A percentile compares a stretch with the other conserved stretches of the same genome.
These are phyloP conservation scores for Hippoglossus hippoglossus DNA, from an alignment of 2,797 vertebrate genomes.

Conservation along the genomic window DNA sequence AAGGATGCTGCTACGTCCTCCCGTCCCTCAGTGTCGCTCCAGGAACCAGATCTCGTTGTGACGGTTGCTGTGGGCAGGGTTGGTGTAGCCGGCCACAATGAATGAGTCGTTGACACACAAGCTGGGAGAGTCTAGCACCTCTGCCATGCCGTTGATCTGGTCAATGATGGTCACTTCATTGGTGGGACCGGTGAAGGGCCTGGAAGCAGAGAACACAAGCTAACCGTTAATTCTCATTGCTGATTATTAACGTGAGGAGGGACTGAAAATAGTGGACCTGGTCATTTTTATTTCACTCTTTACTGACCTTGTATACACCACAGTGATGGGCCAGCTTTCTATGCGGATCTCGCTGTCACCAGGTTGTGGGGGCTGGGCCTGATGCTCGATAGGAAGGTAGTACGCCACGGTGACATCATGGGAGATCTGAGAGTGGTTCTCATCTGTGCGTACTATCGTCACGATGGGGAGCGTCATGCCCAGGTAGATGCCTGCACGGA, in stretches of 20 bases:
- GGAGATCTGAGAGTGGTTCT: conserved; percentile 73
- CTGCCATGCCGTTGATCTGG: conserved; percentile 85
- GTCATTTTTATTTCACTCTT: neutral
- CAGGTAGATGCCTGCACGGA: conserved; percentile 84
- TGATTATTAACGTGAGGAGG: neutral
- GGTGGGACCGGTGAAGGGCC: conserved; percentile 87
- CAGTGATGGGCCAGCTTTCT: conserved; percentile 88
- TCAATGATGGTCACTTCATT: conserved; percentile 88
- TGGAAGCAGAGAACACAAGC: conserved; percentile 53
- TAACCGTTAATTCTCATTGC: neutral
- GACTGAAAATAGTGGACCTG: neutral
- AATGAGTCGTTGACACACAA: conserved; percentile 83
- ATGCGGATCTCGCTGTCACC: conserved; percentile 84
- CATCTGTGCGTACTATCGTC: conserved; percentile 87
- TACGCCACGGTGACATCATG: conserved; percentile 87
- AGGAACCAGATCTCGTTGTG: conserved; percentile 94
- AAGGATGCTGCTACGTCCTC: conserved; percentile 1
- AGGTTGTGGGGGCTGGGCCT: conserved; percentile 86
- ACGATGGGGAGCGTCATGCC: conserved; percentile 91
- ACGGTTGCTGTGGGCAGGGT: conserved; percentile 87
- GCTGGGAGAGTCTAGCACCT: conserved; percentile 82
- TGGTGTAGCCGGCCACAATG: conserved; percentile 91
- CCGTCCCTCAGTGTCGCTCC: conserved; percentile 76
- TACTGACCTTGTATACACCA: conserved; percentile 87
- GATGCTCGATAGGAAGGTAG: conserved; percentile 85